Percentiles rank a stretch among this genome's conserved stretches.
Evolutionary conservation across 2,888 invertebrate species (phyloP).

Genomic region (Eumacrocentrus americanus): DNA sequence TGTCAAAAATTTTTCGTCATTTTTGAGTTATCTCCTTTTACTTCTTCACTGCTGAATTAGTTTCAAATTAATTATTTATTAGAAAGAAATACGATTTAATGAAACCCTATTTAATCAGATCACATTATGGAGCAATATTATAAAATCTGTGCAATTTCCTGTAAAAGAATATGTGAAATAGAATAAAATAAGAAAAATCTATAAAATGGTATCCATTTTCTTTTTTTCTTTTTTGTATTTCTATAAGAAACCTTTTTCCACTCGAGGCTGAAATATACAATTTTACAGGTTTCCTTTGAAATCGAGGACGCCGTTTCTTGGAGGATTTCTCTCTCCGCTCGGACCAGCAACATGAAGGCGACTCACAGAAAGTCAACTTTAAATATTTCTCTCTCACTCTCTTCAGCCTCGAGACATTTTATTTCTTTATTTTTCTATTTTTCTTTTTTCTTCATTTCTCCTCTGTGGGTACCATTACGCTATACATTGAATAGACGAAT

Average conservation of each 20-base stretch:
- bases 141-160: neutral
- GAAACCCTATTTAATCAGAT: too few species aligned
- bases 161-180: neutral
- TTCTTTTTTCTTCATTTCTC: neutral
- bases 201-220: neutral
- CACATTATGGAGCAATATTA: neutral
- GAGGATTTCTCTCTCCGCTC: conserved; percentile 14
- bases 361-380: conserved; percentile 6
- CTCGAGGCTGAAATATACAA: conserved; percentile 16
- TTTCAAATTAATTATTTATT: too few species aligned
- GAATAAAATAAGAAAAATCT: neutral
- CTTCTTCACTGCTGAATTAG: too few species aligned
- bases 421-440: neutral
- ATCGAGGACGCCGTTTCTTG: conserved; percentile 18
- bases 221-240: conserved; percentile 19
- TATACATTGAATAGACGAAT: too few species aligned
- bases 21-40: too few species aligned
- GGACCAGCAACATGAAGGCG: neutral
- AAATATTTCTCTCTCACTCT: neutral
- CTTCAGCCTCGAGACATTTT: neutral
- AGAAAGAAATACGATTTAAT: too few species aligned
- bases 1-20: too few species aligned
- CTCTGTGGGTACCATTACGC: too few species aligned
- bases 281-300: conserved; percentile 30
- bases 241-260: conserved; percentile 21